phyloP scores from a whole-genome alignment of 2,888 invertebrate genomes.

The Molorchus minor region DNA sequence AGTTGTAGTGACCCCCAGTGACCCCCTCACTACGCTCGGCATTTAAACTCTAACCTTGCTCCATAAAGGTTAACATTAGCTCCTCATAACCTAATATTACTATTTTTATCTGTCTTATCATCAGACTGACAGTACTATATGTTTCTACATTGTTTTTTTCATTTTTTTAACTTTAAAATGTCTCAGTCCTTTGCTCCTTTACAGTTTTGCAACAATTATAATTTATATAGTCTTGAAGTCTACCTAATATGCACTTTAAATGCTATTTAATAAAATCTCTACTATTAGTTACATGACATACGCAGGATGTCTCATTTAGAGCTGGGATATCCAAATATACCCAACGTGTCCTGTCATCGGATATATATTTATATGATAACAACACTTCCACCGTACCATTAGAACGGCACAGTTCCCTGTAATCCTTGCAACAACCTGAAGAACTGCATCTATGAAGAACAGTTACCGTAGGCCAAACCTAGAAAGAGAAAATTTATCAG shows the following conservation, averaged over 20 bases:
- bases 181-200: too few species aligned
- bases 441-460: conserved; percentile 21
- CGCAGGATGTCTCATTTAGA: not conserved
- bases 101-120: too few species aligned
- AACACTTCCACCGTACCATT: not conserved
- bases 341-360: too few species aligned
- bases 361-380: conserved; percentile 7
- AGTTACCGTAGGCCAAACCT: conserved; percentile 11
- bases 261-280: not conserved
- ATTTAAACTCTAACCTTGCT: too few species aligned
- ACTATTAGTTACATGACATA: not conserved
- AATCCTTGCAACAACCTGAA: conserved; percentile 21
- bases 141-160: too few species aligned
- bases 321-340: conserved; percentile 3
- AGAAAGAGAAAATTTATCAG: conserved; percentile 5
- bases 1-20: too few species aligned
- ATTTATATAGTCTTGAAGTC: not conserved
- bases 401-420: conserved; percentile 3
- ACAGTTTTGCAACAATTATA: too few species aligned
- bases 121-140: too few species aligned
- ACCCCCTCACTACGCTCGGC: too few species aligned
- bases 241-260: not conserved
- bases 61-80: too few species aligned
- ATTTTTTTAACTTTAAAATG: too few species aligned
- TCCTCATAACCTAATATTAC: too few species aligned